phyloP scores from a whole-genome alignment of 2,888 invertebrate genomes.

The Coenonympha arcania region DNA sequence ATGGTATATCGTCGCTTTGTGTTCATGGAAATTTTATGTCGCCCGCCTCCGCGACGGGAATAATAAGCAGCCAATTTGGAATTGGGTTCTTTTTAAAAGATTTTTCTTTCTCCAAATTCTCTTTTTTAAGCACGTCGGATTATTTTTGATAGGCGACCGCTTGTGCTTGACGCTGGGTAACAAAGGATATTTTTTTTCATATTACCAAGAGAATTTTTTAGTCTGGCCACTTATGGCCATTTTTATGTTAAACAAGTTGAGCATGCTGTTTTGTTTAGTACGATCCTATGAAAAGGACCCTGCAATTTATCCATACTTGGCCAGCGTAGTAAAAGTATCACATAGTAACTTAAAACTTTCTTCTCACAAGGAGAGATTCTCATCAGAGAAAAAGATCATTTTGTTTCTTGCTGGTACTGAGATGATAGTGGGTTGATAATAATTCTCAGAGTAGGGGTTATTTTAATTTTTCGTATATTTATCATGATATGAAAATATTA shows the following conservation, averaged over 20 bases:
- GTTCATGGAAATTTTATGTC: conserved; percentile 53
- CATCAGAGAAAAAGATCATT: no score
- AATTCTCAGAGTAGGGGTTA: no score
- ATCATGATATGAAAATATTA: no score
- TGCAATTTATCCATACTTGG: no score
- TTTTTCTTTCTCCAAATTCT: conserved; percentile 24
- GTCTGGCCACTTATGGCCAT: no score
- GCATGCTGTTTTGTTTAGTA: background rate
- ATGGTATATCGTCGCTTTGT: conserved; percentile 51
- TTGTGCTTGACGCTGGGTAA: conserved; percentile 17
- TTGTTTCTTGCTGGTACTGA: no score
- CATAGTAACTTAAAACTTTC: no score
- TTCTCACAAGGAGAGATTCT: no score
- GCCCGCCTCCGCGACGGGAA: conserved; percentile 35
- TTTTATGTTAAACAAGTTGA: background rate
- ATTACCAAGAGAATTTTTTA: conserved; percentile 9
- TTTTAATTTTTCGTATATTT: no score
- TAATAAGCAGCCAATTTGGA: conserved; percentile 42
- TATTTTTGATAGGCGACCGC: conserved; percentile 30
- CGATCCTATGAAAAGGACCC: no score
- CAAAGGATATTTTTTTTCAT: conserved; percentile 1
- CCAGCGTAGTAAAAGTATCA: no score
- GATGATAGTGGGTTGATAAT: no score
- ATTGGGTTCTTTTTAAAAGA: conserved; percentile 35
- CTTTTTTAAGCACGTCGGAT: conserved; percentile 12